A percentile compares a stretch with the other conserved stretches of the same genome.
These are phyloP conservation scores for Nannospalax galili DNA, from an alignment of 2,113 vertebrate species.

Conservation along the genomic window DNA sequence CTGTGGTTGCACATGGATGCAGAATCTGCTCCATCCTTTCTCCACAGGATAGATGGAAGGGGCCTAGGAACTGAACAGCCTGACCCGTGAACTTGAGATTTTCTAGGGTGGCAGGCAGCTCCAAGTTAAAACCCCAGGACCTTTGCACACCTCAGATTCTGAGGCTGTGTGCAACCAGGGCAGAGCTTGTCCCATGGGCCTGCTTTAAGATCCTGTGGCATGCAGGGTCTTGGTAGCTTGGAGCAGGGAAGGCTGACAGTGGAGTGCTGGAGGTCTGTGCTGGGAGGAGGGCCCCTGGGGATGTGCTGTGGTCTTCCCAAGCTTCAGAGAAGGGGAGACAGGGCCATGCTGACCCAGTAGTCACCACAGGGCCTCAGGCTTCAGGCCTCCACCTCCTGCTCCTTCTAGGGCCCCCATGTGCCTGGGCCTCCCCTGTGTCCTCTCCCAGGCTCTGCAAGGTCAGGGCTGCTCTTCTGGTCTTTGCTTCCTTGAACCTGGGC, in stretches of 20 bases:
- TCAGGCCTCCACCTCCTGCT: fast-evolving
- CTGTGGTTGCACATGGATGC: not conserved
- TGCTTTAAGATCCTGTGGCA: not conserved
- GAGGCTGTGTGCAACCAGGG: not conserved
- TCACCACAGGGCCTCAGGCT: not conserved
- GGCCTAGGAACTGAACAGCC: fast-evolving
- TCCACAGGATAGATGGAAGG: no score
- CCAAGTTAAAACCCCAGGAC: not conserved
- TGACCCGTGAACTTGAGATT: not conserved
- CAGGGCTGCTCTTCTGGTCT: not conserved
- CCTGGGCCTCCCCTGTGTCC: not conserved
- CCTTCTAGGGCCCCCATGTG: not conserved
- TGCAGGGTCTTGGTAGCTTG: not conserved
- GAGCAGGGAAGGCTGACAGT: not conserved
- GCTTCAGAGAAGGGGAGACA: not conserved
- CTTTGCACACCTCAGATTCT: no score
- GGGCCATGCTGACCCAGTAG: fast-evolving
- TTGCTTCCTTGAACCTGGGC: not conserved
- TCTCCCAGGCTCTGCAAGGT: not conserved
- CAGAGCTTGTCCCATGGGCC: not conserved
- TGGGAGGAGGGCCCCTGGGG: fast-evolving
- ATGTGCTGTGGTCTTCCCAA: not conserved
- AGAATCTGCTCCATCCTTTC: not conserved
- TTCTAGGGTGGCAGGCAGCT: not conserved
- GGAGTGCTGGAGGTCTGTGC: not conserved